Evolutionary conservation across 53 echinoderm and acorn worm species (phyloP), one percentile per base, ranked within the genome.

Genomic region (Holothuria leucospilota): DNA sequence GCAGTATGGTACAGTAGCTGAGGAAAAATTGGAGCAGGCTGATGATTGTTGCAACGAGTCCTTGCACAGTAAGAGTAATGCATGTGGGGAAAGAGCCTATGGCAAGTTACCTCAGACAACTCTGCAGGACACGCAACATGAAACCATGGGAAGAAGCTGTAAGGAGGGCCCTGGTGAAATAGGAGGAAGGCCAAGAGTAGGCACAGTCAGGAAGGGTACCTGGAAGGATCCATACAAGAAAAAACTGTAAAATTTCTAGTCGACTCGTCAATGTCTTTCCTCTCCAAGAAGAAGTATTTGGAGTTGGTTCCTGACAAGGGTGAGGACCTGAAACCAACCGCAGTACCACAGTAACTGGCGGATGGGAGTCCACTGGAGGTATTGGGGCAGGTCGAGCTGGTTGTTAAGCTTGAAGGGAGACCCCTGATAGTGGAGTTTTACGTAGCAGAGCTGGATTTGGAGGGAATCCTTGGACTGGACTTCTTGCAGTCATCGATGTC

Each of bases 381-480:
- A 23, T 23, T 63, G 21, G 63, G 63, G n/a, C 21, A 26, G 5
- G 21, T 21, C 26, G 12, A 63, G 63, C 63, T 63, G 63, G 63
- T 23, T 6, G 26, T 63, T 21, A 26, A 63, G 63, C 63, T 63
- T 63, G 63, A 21, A 26, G 63, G 63, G 63, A 63, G 63, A 26
- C 63, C 63, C 21, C 21, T 63, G 63, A 13, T 7, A 26, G n/a
- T 23, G 63, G 63, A 63, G n/a, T 63, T 63, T 13, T 13, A 63
- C 5, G 87, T 87, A 41, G 84, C 89, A 10, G 77, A 89, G 25
- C 59, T 89, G 13, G 59, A 58, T n/a, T 84, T 68, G 14, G 88
- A 88, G 53, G 88, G 29, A 25, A 65, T 88, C 13, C 71, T 88
- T 29, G 88, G 88, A 59, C 65, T 84, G 52, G 89, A 89, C 51